These are phyloP conservation scores for Dicyrtoma fusca DNA, from an alignment of 2,888 invertebrate genomes.

Conservation along the genomic window DNA sequence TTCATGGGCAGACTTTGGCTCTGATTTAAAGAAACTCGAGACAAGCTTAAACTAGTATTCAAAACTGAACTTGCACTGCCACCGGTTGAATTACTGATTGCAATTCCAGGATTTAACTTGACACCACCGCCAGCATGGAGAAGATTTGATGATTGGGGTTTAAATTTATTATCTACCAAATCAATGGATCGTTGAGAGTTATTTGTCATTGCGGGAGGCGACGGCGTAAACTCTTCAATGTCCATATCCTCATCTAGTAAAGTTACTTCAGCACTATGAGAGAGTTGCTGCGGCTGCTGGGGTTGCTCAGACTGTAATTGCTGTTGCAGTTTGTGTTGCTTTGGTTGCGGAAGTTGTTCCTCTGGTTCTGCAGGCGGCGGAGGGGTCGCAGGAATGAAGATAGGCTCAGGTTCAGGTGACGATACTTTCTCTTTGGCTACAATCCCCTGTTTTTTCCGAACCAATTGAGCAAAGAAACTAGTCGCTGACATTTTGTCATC, in stretches of 20 bases:
- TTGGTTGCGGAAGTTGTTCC: too few relatives aligned
- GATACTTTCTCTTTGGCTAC: conserved; percentile 36
- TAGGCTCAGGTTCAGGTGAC: conserved; percentile 45
- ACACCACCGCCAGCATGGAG: background rate
- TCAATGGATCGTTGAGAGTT: too few relatives aligned
- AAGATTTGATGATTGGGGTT: conserved; percentile 43
- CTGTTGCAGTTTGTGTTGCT: background rate
- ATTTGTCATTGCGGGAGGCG: conserved; percentile 28
- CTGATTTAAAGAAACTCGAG: background rate
- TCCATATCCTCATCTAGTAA: conserved; percentile 43
- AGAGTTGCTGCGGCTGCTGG: background rate
- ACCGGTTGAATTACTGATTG: background rate
- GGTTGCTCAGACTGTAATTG: too few relatives aligned
- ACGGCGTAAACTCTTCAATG: conserved; percentile 39
- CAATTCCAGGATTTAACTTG: background rate
- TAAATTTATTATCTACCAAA: conserved; percentile 28
- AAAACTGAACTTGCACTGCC: background rate
- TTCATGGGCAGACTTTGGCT: background rate
- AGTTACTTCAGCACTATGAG: conserved; percentile 2
- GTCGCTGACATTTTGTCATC: conserved; percentile 81
- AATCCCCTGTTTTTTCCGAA: conserved; percentile 70
- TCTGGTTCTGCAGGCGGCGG: background rate
- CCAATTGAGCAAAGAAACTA: conserved; percentile 84
- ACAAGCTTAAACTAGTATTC: too few relatives aligned
- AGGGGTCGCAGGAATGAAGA: conserved; percentile 13